These are phyloP conservation scores for Fragum fragum DNA, from an alignment of 2,888 invertebrate genomes.

Conservation along the genomic window DNA sequence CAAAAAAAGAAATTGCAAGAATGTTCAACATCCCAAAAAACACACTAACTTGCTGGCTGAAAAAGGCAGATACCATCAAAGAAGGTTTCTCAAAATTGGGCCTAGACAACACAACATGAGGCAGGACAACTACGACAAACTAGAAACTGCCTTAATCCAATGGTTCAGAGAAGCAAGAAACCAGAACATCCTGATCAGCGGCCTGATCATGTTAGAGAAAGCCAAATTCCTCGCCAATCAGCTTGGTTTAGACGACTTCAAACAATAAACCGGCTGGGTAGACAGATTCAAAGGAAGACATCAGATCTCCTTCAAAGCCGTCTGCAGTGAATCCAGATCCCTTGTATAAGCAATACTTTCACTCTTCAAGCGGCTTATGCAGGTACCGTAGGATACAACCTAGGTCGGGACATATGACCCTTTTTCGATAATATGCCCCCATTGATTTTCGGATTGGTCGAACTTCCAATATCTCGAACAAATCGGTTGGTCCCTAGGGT, in stretches of 20 bases:
- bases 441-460: not conserved
- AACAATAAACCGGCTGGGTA: constrained; percentile 49
- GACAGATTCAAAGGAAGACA: no score
- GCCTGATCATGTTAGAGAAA: constrained; percentile 30
- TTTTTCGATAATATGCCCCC: not conserved
- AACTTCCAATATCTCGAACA: constrained; percentile 7
- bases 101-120: constrained; percentile 27
- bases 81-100: constrained; percentile 36
- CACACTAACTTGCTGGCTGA: constrained; percentile 53
- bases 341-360: not conserved
- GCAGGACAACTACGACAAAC: constrained; percentile 40
- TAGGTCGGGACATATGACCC: not conserved
- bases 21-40: constrained; percentile 41
- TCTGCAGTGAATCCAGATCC: no score
- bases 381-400: not conserved
- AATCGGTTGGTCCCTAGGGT: not conserved
- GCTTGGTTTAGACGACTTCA: constrained; percentile 54
- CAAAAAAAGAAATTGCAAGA: constrained; percentile 49
- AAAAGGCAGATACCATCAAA: no score
- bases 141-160: constrained; percentile 17
- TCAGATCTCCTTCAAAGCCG: no score
- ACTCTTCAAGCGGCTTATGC: not conserved
- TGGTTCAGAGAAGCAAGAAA: constrained; percentile 34
- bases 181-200: constrained; percentile 41
- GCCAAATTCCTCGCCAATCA: constrained; percentile 15